Evolutionary conservation across 2,113 vertebrate species (phyloP), one percentile per base, ranked within the genome.

Genomic region (Mormyrus iriodes): DNA sequence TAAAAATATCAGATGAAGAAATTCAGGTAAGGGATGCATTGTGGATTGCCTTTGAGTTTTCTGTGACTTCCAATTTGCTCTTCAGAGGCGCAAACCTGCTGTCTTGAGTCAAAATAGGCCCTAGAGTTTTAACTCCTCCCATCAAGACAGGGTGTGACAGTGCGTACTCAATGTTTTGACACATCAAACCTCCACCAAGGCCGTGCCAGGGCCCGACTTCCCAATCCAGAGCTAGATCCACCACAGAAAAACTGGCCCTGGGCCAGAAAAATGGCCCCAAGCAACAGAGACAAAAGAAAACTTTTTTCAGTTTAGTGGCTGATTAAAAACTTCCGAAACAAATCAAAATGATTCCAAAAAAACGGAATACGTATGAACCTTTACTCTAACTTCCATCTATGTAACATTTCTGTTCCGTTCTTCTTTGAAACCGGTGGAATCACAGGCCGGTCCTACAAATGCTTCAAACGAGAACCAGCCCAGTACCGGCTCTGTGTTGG

Each of bases 1-100:
- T 97, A 84, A 91, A 95, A 92, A 95, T 94, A 0, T 95, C 96
- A 31, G 95, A 96, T 58, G 88, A 94, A 89, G 96, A 96, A 91
- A 96, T 97, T 0, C 44, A 96, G 96, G 97, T 97, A 91, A 44
- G 24, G 88, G 4, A 7, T 39, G 15, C n/a, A 53, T 35, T 9
- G 12, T 51, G 65, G 27, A 52, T n/a, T 86, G 24, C 2, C 5
- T 86, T 86, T 31, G 4, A 51, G 44, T 52, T 52, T 86, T 51
- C 44, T 84, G 42, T 85, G 82, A 49, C 4, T 21, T 49, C 15
- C 3, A 4, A 27, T 12, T 85, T 46, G 19, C 46, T 48, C 82
- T 24, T 84, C 35, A 46, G 79, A 10, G 44, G 24, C 3, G 8
- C 39, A 44, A 46, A 44, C 17, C 31, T 79, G 27, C 35, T 2